Evolutionary conservation across 2,113 vertebrate species (phyloP), one percentile per base, ranked within the genome.

Genomic region (Tetrao urogallus): DNA sequence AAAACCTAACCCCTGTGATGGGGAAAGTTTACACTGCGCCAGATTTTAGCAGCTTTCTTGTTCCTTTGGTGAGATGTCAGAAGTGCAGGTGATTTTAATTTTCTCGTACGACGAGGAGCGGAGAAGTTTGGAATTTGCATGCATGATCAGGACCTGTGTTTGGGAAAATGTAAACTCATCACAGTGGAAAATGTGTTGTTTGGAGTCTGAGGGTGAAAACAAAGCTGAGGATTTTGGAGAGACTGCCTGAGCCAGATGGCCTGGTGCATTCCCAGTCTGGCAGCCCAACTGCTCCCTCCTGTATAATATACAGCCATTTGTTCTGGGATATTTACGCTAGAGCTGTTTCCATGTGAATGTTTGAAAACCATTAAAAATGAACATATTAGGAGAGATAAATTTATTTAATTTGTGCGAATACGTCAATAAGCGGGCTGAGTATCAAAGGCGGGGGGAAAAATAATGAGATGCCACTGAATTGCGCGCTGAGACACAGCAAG

Each of bases 111-210:
- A 96, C 96, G 97, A 98, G 96, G 97, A 97, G 97, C 93, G 97
- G 95, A 95, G 96, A 97, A 98, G 97, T 98, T 97, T 98, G 97
- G 97, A 98, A 98, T 98, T 98, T 98, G 98, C 98, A 98, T 98
- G 98, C 98, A 98, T 98, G 98, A 98, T 98, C 98, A 98, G 98
- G 98, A 97, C 96, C 97, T 97, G 97, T 97, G 98, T 98, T 98
- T 98, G 97, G 97, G 98, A 98, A 98, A 98, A 98, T 98, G 98
- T 98, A 98, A 98, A 98, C 98, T 98, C 98, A 98, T 98, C 98
- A 98, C 97, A 98, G 98, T 98, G 98, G 98, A 98, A 98, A 98
- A 98, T 98, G 98, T 98, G 98, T 98, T 98, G 98, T 98, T 98
- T 98, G 98, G 98, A 98, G 98, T 98, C 98, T 98, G 97, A 97